These are phyloP conservation scores for Halichoeres trimaculatus DNA, from an alignment of 2,113 vertebrate species.

Conservation along the genomic window DNA sequence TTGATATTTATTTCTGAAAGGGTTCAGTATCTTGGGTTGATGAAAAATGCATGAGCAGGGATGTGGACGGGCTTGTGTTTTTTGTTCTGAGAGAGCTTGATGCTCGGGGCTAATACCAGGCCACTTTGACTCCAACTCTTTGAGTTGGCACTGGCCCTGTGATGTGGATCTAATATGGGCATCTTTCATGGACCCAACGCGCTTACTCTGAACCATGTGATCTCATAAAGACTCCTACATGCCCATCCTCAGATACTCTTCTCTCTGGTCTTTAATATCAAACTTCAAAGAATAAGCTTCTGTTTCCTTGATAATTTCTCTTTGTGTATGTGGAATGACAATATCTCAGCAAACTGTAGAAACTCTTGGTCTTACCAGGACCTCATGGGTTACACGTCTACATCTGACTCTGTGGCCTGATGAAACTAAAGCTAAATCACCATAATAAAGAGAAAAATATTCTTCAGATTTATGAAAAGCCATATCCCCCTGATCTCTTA, in stretches of 20 bases:
- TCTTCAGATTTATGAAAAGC: constrained; percentile 65
- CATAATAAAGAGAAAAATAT: constrained; percentile 48
- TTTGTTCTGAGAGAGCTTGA: constrained; percentile 82
- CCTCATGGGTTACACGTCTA: constrained; percentile 52
- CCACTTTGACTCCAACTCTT: constrained; percentile 84
- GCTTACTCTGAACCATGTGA: constrained; percentile 78
- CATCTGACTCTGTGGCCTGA: constrained; percentile 58
- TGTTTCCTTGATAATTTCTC: constrained; percentile 77
- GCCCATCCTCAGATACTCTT: constrained; percentile 73
- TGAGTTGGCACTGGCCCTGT: constrained; percentile 79
- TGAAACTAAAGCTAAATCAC: constrained; percentile 66
- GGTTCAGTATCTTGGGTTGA: constrained; percentile 74
- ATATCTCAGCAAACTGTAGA: constrained; percentile 55
- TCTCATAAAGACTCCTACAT: constrained; percentile 81
- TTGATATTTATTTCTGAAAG: constrained; percentile 87
- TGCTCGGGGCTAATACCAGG: constrained; percentile 82
- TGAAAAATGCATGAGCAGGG: constrained; percentile 84
- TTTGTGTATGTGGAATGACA: constrained; percentile 70
- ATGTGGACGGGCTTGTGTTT: constrained; percentile 79
- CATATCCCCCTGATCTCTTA: constrained; percentile 59
- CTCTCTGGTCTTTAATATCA: constrained; percentile 75
- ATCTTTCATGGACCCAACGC: constrained; percentile 82
- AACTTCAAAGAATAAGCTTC: constrained; percentile 78
- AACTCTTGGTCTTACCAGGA: constrained; percentile 58
- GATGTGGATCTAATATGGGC: constrained; percentile 81